phyloP scores from a whole-genome alignment of 2,888 invertebrate genomes.

The Helobdella robusta region DNA sequence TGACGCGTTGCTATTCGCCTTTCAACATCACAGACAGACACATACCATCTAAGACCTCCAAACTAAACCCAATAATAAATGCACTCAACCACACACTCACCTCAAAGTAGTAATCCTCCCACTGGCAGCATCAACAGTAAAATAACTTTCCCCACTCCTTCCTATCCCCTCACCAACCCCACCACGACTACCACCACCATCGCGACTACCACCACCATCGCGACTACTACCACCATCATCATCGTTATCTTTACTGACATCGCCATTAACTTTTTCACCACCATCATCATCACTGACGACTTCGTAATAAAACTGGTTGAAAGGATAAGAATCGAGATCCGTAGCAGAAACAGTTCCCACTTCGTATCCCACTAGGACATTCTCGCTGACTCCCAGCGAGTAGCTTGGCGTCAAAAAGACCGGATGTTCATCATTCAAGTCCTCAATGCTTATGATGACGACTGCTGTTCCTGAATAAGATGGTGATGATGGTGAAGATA shows the following conservation, averaged over 20 bases:
- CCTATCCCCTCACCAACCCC: too few relatives aligned
- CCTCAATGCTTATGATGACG: constrained; percentile 72
- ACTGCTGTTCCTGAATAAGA: constrained; percentile 18
- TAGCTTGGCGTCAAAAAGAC: constrained; percentile 77
- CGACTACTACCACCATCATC: background rate
- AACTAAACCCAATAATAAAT: too few relatives aligned
- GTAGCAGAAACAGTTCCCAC: constrained; percentile 64
- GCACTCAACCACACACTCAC: too few relatives aligned
- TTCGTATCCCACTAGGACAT: constrained; percentile 64
- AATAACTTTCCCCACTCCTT: too few relatives aligned
- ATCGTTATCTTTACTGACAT: background rate
- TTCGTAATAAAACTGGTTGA: constrained; percentile 29
- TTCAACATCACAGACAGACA: too few relatives aligned
- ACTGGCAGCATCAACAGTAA: too few relatives aligned
- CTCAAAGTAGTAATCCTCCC: too few relatives aligned
- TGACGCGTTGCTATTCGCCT: too few relatives aligned
- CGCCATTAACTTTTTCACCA: background rate
- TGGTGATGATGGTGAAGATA: constrained; percentile 6
- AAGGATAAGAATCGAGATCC: constrained; percentile 62
- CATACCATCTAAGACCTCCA: too few relatives aligned
- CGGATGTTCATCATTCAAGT: constrained; percentile 89
- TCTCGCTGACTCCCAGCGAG: constrained; percentile 69
- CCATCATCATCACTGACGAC: constrained; percentile 47
- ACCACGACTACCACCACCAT: too few relatives aligned
- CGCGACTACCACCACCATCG: background rate